These are phyloP conservation scores for Drosophila nigrodunni DNA, from an alignment of 1,140 invertebrate genomes.

Conservation along the genomic window DNA sequence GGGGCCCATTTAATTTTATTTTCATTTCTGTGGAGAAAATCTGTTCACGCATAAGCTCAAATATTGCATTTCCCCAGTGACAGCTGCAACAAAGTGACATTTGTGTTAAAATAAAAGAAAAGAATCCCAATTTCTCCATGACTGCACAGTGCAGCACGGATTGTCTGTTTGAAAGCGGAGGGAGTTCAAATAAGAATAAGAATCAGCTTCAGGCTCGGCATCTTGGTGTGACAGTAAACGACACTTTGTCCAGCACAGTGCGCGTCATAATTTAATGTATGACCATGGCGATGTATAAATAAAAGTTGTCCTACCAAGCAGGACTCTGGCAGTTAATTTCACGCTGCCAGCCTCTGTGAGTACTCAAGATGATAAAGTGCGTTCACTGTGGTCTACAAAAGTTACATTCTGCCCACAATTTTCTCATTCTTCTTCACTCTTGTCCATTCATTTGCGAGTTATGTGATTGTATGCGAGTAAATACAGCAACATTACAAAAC, in stretches of 20 bases:
- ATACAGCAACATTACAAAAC: conserved; percentile 13
- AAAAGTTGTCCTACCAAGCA: conserved; percentile 62
- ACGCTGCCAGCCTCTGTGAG: conserved; percentile 76
- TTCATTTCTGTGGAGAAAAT: conserved; percentile 31
- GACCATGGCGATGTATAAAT: conserved; percentile 67
- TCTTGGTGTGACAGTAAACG: conserved; percentile 69
- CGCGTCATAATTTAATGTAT: conserved; percentile 77
- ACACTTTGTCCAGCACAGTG: conserved; percentile 55
- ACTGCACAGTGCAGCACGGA: conserved; percentile 4
- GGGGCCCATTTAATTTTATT: conserved; percentile 66
- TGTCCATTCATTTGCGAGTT: too few relatives aligned
- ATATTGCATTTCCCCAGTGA: conserved; percentile 68
- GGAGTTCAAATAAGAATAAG: conserved; percentile 24
- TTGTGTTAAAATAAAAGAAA: conserved; percentile 47
- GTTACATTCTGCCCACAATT: conserved; percentile 16
- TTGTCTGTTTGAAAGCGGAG: not conserved
- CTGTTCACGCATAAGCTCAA: conserved; percentile 64
- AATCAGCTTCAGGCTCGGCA: conserved; percentile 32
- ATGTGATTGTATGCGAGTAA: conserved; percentile 1
- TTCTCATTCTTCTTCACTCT: not conserved
- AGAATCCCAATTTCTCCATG: conserved; percentile 2
- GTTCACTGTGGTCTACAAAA: conserved; percentile 37
- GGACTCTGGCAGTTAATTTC: conserved; percentile 79
- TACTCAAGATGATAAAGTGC: conserved; percentile 75
- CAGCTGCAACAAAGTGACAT: conserved; percentile 78